Percentiles rank a stretch among this genome's conserved stretches.
phyloP scores from a whole-genome alignment of 92 coral and sea anemone species.

The Meandrina meandrites region DNA sequence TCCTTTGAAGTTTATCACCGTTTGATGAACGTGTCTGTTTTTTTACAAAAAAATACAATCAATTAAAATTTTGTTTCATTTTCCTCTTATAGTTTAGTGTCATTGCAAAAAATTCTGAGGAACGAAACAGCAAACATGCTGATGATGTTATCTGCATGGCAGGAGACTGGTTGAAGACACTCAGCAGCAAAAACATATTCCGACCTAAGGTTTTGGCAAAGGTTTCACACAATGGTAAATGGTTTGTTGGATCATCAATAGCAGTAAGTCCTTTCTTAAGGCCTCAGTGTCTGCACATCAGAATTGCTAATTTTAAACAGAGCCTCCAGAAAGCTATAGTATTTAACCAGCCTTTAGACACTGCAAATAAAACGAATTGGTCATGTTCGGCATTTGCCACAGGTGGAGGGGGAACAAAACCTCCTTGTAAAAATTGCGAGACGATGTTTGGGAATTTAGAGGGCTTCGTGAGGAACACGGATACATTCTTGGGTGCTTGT shows the following conservation, averaged over 20 bases:
- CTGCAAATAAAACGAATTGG: neutral
- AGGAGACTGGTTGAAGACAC: neutral
- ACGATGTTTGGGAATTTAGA: neutral
- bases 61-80: neutral
- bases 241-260: slow-evolving; percentile 20
- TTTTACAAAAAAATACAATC: too few species aligned
- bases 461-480: neutral
- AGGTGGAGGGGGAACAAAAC: neutral
- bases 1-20: too few species aligned
- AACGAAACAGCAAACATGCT: slow-evolving; percentile 16
- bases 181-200: neutral
- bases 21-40: too few species aligned
- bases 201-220: slow-evolving; percentile 13
- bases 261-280: slow-evolving; percentile 24
- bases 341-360: neutral
- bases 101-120: neutral
- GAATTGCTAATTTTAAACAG: neutral
- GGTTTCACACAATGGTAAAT: neutral
- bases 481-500: slow-evolving; percentile 21
- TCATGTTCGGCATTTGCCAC: neutral
- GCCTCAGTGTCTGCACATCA: slow-evolving; percentile 10
- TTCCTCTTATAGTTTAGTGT: neutral
- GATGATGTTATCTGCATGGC: neutral
- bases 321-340: slow-evolving; percentile 1
- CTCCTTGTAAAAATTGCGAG: slow-evolving; percentile 18